A percentile compares a stretch with the other conserved stretches of the same genome.
Conservation (phyloP, 2,113 vertebrate species). For the Noctilio leporinus region DNA sequence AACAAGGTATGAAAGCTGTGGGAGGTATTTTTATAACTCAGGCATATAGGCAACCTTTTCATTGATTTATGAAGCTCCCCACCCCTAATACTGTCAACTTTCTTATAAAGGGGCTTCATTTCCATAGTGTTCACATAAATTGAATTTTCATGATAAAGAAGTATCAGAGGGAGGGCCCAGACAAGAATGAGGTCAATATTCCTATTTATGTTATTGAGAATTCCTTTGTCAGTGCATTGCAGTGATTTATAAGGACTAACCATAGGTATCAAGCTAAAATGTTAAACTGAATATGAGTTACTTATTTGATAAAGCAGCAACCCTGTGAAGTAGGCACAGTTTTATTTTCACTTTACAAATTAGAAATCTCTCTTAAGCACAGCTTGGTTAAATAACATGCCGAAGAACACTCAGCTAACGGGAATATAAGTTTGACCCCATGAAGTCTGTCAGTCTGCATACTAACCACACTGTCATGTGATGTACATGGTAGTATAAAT, state of each 20-base stretch:
- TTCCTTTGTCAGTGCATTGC: background rate
- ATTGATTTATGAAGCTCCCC: background rate
- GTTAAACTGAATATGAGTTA: background rate
- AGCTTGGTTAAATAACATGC: background rate
- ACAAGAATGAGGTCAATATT: background rate
- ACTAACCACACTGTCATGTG: background rate
- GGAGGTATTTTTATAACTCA: slow-evolving; percentile 30
- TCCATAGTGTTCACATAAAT: background rate
- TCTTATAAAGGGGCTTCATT: background rate
- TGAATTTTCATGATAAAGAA: slow-evolving; percentile 3
- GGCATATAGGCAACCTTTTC: background rate
- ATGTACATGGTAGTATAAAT: background rate
- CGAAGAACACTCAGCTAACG: background rate
- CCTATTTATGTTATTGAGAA: background rate
- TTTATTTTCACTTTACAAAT: background rate
- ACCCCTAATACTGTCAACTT: background rate
- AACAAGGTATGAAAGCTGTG: background rate
- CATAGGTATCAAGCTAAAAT: slow-evolving; percentile 7
- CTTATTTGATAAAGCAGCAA: background rate
- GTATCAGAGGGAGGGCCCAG: background rate
- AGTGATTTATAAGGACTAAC: background rate
- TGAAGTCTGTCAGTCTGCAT: background rate
- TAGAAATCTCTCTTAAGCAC: background rate
- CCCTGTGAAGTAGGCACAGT: background rate
- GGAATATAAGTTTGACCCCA: slow-evolving; percentile 4